phyloP scores from a whole-genome alignment of 2,113 vertebrate genomes.

The Xenopus laevis region DNA sequence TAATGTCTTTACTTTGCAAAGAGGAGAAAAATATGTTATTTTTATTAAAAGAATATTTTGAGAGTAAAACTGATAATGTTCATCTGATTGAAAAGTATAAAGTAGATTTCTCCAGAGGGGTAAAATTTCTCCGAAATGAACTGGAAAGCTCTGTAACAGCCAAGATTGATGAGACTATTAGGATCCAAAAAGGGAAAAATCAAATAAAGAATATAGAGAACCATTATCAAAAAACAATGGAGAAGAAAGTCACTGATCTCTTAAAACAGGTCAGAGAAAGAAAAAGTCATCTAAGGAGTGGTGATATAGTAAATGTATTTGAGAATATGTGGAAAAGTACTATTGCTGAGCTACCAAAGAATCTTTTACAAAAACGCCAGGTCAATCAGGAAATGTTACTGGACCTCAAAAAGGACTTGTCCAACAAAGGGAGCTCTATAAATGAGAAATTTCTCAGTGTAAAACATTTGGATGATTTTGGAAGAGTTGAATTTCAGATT shows the following conservation, averaged over 20 bases:
- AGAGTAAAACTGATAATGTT: slow-evolving; percentile 49
- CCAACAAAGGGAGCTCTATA: slow-evolving; percentile 43
- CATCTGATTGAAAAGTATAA: slow-evolving; percentile 54
- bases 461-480: slow-evolving; percentile 12
- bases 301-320: slow-evolving; percentile 61
- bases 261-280: slow-evolving; percentile 51
- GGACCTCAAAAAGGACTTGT: slow-evolving; percentile 58
- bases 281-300: slow-evolving; percentile 48
- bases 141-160: slow-evolving; percentile 40
- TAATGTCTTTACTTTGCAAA: slow-evolving; percentile 47
- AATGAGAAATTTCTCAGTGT: slow-evolving; percentile 57
- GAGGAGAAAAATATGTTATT: slow-evolving; percentile 18
- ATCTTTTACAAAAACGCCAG: slow-evolving; percentile 52
- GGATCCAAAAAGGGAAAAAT: slow-evolving; percentile 51
- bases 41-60: slow-evolving; percentile 44
- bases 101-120: slow-evolving; percentile 45
- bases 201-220: slow-evolving; percentile 55
- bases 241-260: slow-evolving; percentile 54
- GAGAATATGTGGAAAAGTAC: slow-evolving; percentile 61
- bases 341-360: slow-evolving; percentile 34
- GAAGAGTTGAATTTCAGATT: slow-evolving; percentile 47
- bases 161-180: slow-evolving; percentile 47
- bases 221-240: slow-evolving; percentile 50
- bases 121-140: slow-evolving; percentile 48
- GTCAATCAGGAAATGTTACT: slow-evolving; percentile 51